Base-by-base conservation (phyloP, 2,888 invertebrate species). In the Athalia cordata region DNA sequence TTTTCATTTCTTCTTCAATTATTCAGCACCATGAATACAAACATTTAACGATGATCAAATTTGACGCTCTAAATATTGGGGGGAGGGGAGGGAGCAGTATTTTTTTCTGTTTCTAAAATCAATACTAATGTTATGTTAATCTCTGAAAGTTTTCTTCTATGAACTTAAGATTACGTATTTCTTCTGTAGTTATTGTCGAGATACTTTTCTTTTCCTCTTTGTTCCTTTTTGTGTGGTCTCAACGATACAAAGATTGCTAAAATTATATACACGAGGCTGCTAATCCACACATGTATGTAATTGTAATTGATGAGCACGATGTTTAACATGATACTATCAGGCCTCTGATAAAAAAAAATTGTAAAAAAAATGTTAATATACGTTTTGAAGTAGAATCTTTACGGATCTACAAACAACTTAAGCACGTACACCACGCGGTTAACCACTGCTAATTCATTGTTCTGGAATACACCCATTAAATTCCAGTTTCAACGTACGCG, bases 171-270 rank as follows among this genome's bases (percentile, higher is more conserved):
- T 61, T 70, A 70, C 70, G 55, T 70, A 70, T 70, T 70, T 57
- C 5, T 64, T 79, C 81, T 80, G 80, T 81, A 78, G 80, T 79
- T 83, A 80, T 79, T 79, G 68, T 79, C 76, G 77, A 75, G 78
- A 82, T 79, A 81, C 78, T 80, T 77, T 65, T 66, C 29, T 79
- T n/a, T 7, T 77, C 57, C 61, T 79, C 11, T 7, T 52, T 43
- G 15, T 50, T 49, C 74, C n/a, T 77, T 64, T 49, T n/a, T 52
- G 8, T 67, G 9, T 67, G 29, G 29, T 9, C 59, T 59, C 45
- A 59, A 72, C 57, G 47, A 59, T 59, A 59, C 47, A 72, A 47
- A 57, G 1, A 59, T 59, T 11, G 4, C 13, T 47, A 29, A 72
- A 59, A 72, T 47, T 59, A 49, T 29, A 49, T 9, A 68, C 52